A percentile compares a stretch with the other conserved stretches of the same genome.
phyloP scores from a whole-genome alignment of 2,113 vertebrate species.

The Thunnus maccoyii region DNA sequence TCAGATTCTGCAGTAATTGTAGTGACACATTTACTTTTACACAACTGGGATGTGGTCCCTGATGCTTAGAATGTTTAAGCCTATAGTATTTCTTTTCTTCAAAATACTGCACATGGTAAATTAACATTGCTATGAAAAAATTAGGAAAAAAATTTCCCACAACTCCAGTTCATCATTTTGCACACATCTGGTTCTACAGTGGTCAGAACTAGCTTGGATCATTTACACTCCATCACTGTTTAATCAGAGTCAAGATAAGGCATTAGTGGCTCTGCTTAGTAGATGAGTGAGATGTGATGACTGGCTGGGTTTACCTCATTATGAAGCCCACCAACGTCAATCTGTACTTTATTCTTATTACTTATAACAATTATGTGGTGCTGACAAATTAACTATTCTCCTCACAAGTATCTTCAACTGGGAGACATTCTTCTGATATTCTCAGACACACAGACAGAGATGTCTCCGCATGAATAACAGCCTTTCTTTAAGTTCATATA shows the following conservation, averaged over 20 bases:
- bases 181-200: constrained; percentile 44
- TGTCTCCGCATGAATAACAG: constrained; percentile 45
- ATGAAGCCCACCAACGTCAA: constrained; percentile 50
- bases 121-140: neutral
- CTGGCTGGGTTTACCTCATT: constrained; percentile 52
- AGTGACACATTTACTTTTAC: too few species aligned
- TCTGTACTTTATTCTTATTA: constrained; percentile 23
- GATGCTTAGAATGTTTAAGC: neutral
- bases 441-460: constrained; percentile 21
- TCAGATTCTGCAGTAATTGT: neutral
- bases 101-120: neutral
- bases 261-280: constrained; percentile 39
- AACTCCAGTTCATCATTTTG: constrained; percentile 12
- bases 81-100: neutral
- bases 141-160: neutral
- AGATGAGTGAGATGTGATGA: constrained; percentile 70
- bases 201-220: constrained; percentile 24
- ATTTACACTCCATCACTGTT: constrained; percentile 49
- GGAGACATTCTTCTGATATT: constrained; percentile 20
- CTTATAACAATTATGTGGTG: neutral
- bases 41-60: neutral
- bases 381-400: constrained; percentile 38
- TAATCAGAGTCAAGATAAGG: constrained; percentile 68
- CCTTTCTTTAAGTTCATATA: constrained; percentile 32
- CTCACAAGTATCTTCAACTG: neutral